Evolutionary conservation across 2,888 invertebrate species (phyloP).

Genomic region (Pardosa pseudoannulata): DNA sequence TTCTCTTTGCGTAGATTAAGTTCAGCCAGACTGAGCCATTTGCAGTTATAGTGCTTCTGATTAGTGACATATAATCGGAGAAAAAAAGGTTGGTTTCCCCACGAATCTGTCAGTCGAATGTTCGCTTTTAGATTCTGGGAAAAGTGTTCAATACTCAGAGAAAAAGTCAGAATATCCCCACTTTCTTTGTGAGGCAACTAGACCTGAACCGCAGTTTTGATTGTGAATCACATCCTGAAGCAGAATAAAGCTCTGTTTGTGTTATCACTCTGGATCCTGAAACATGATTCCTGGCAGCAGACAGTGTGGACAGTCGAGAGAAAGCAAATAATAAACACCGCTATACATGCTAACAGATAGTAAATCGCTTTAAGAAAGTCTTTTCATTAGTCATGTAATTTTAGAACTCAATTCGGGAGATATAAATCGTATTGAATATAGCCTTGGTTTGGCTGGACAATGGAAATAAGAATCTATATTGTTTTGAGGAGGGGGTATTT

Average conservation of each 20-base stretch:
- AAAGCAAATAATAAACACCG: not conserved
- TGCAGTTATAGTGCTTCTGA: no score
- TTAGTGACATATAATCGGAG: no score
- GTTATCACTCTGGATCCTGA: conserved; percentile 3
- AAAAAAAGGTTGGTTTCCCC: no score
- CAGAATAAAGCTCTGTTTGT: conserved; percentile 6
- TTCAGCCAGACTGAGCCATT: no score
- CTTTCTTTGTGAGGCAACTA: conserved; percentile 2
- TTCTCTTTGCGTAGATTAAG: no score
- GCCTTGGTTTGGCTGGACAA: no score
- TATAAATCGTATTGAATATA: not conserved
- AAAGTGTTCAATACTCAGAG: not conserved
- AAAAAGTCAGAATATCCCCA: not conserved
- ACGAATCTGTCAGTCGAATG: not conserved
- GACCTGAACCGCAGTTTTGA: conserved; percentile 12
- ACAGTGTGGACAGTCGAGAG: not conserved
- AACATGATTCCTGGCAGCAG: not conserved
- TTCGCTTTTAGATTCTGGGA: not conserved
- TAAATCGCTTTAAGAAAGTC: no score
- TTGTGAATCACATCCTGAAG: conserved; percentile 11
- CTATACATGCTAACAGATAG: not conserved
- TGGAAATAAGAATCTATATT: no score
- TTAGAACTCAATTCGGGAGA: not conserved
- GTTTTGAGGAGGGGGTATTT: no score
- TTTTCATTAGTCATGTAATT: not conserved